Evolutionary conservation across 2,797 vertebrate genomes (phyloP).

Genomic region (Xiphorhynchus erythropygius): DNA sequence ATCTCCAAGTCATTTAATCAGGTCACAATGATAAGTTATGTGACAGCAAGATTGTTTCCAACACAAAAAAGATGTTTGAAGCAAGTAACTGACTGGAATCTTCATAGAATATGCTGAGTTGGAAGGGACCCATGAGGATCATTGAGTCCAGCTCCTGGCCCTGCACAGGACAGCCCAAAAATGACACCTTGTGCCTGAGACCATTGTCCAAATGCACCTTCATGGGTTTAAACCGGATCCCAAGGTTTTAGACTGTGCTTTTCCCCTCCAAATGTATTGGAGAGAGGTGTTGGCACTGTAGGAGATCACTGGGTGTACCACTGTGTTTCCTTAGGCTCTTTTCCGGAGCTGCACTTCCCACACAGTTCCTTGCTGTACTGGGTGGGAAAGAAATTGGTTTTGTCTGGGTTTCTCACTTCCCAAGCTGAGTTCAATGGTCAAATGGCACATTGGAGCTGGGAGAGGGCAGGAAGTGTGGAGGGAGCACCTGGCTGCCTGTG

Average conservation of each 20-base stretch:
- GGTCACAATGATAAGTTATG: too few species aligned
- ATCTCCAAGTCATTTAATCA: not conserved
- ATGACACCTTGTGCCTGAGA: not conserved
- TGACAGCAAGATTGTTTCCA: fast-evolving
- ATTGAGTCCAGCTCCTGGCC: not conserved
- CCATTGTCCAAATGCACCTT: not conserved
- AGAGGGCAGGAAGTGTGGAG: fast-evolving
- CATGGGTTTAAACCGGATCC: not conserved
- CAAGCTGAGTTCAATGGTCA: not conserved
- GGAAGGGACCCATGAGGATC: not conserved
- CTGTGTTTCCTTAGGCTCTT: not conserved
- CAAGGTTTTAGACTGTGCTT: not conserved
- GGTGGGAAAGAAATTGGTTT: fast-evolving
- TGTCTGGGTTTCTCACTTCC: not conserved
- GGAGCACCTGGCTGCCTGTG: not conserved
- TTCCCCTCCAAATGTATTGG: not conserved
- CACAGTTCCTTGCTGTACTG: not conserved
- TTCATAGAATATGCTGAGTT: not conserved
- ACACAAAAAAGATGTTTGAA: not conserved
- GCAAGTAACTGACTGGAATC: not conserved
- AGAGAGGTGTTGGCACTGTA: not conserved
- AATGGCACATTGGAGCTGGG: not conserved
- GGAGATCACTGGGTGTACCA: not conserved
- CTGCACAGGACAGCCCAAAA: not conserved
- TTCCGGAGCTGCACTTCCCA: not conserved